phyloP scores from a whole-genome alignment of 1,140 invertebrate genomes.

The Spodoptera frugiperda region DNA sequence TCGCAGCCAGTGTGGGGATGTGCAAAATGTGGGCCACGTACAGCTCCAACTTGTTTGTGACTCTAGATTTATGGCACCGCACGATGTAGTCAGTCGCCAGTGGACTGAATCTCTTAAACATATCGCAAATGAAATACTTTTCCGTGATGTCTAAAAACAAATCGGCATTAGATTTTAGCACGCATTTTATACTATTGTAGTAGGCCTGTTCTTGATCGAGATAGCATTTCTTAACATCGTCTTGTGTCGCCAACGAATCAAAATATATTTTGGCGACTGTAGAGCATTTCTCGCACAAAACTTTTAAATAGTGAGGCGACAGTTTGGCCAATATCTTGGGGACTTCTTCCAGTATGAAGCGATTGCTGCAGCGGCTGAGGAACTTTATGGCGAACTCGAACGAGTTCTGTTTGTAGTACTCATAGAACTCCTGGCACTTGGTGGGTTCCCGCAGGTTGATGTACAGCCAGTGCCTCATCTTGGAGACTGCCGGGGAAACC shows the following conservation, averaged over 20 bases:
- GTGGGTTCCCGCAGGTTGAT: slow-evolving; percentile 58
- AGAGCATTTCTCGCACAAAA: slow-evolving; percentile 62
- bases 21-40: slow-evolving; percentile 46
- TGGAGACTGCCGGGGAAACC: slow-evolving; percentile 67
- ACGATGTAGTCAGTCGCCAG: slow-evolving; percentile 53
- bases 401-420: slow-evolving; percentile 62
- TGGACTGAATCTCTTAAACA: slow-evolving; percentile 51
- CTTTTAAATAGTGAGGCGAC: slow-evolving; percentile 60
- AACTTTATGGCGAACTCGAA: slow-evolving; percentile 67
- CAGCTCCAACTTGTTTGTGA: slow-evolving; percentile 46
- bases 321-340: slow-evolving; percentile 60
- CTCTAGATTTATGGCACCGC: slow-evolving; percentile 44
- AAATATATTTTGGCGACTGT: slow-evolving; percentile 59
- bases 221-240: slow-evolving; percentile 51
- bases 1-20: slow-evolving; percentile 45
- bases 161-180: slow-evolving; percentile 63
- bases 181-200: slow-evolving; percentile 59
- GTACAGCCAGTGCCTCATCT: slow-evolving; percentile 71
- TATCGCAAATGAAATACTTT: slow-evolving; percentile 60
- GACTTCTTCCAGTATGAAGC: slow-evolving; percentile 61
- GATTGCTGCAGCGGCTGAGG: slow-evolving; percentile 59
- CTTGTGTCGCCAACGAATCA: slow-evolving; percentile 57
- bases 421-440: slow-evolving; percentile 69
- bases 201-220: slow-evolving; percentile 55
- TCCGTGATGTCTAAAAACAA: slow-evolving; percentile 66